phyloP scores from a whole-genome alignment of 2,797 vertebrate species.

The Gymnothorax reevesii region DNA sequence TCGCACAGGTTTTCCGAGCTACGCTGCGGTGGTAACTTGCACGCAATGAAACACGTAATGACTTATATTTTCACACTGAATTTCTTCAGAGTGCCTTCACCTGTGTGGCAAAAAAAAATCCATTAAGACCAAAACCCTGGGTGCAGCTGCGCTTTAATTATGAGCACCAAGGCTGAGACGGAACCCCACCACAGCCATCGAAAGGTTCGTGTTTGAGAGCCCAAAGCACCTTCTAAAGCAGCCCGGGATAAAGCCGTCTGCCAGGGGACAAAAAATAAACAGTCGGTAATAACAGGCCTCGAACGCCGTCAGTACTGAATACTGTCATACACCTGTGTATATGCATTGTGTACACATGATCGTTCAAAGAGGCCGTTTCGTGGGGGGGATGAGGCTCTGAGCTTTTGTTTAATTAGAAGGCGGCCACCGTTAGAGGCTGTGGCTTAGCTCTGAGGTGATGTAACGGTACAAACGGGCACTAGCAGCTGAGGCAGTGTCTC shows the following conservation, averaged over 20 bases:
- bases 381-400: background rate
- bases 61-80: conserved; percentile 1
- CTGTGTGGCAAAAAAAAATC: background rate
- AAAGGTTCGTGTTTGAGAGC: conserved; percentile 33
- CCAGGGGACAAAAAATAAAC: conserved; percentile 1
- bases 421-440: conserved; percentile 15
- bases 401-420: conserved; percentile 28
- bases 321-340: conserved; percentile 7
- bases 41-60: background rate
- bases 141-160: conserved; percentile 4
- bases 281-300: conserved; percentile 28
- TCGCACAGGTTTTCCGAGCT: background rate
- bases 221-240: conserved; percentile 11
- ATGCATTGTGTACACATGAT: background rate
- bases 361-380: conserved; percentile 20
- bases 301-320: conserved; percentile 12
- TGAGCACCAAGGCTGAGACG: conserved; percentile 6
- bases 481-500: conserved; percentile 31
- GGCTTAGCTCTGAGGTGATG: conserved; percentile 27
- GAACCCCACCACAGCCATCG: conserved; percentile 38
- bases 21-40: background rate
- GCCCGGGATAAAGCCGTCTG: conserved; percentile 19
- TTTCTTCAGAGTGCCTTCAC: background rate
- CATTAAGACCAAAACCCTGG: background rate
- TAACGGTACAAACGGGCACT: conserved; percentile 20